Evolutionary conservation across 1,140 invertebrate genomes (phyloP).

Genomic region (Atta cephalotes): DNA sequence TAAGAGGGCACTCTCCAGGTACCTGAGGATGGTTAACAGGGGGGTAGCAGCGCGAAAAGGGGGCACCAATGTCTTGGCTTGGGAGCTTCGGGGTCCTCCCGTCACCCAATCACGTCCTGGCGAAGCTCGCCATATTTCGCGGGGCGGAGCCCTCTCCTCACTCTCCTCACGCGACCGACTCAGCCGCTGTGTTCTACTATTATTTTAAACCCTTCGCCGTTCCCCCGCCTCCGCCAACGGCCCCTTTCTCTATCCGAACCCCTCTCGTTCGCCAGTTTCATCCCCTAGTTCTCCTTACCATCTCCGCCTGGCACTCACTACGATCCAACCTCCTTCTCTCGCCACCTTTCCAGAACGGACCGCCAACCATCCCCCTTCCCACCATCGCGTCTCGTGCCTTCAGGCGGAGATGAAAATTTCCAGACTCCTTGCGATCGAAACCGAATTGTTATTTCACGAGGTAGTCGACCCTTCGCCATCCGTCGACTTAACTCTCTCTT

Average conservation of each 20-base stretch:
- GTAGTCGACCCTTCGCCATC: conserved; percentile 70
- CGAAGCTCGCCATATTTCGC: conserved; percentile 85
- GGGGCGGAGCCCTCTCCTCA: conserved; percentile 84
- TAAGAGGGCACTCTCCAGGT: conserved; percentile 69
- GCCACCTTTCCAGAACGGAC: conserved; percentile 57
- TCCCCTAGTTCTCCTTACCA: conserved; percentile 73
- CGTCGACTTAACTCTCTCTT: conserved; percentile 67
- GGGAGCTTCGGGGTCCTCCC: conserved; percentile 83
- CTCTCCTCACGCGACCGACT: conserved; percentile 78
- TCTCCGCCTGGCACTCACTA: conserved; percentile 64
- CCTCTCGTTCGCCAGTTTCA: conserved; percentile 74
- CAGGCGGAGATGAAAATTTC: conserved; percentile 77
- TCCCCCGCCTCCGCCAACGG: conserved; percentile 42
- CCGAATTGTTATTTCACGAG: conserved; percentile 79
- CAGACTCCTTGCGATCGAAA: conserved; percentile 77
- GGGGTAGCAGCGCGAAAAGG: conserved; percentile 74
- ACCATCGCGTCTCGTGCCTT: conserved; percentile 66
- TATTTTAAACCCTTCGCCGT: conserved; percentile 81
- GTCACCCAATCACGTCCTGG: conserved; percentile 86
- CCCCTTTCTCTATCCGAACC: conserved; percentile 60
- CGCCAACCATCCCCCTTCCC: conserved; percentile 49
- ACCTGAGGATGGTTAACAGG: conserved; percentile 75
- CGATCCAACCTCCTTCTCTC: conserved; percentile 66
- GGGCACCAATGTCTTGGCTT: conserved; percentile 86
- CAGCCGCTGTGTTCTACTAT: conserved; percentile 81